Base-by-base conservation (phyloP, 2,888 invertebrate species). In the Scaptodrosophila latifasciaeformis region DNA sequence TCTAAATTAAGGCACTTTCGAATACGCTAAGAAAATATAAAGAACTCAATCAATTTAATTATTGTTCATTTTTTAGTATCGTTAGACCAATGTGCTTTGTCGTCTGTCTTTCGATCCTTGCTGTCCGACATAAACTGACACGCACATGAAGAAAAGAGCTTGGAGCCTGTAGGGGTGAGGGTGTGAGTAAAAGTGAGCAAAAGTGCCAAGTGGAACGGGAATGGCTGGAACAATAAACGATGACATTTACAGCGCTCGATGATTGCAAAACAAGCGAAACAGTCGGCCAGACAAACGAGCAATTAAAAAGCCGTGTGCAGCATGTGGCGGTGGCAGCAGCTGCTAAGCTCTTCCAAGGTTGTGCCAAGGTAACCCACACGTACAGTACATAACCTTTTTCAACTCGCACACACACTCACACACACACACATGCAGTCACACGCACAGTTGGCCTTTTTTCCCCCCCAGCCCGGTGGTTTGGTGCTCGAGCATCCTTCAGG, bases 291-390 rank as follows among this genome's bases (percentile, higher is more conserved):
- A 75, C 60, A 74, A 74, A 74, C 72, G 72, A 74, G 72, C 77
- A 74, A 77, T 74, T 74, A 74, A 74, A 74, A 77, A 67, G 66
- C 60, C 68, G 64, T 70, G 70, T 59, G 70, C 59, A 51, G 47
- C 66, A 19, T 40, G 18, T 6, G 27, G 13, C 27, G 12, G 49
- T 34, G 27, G 17, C 34, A 40, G 39, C 46, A 54, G 51, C 58
- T 37, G n/a, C 56, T 48, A 49, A 12, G 51, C 37, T 9, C 15
- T 13, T 13, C 54, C 45, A 60, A 46, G 60, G 59, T 56, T 69
- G 54, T 49, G 47, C 49, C 64, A 46, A 57, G 59, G 54, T 52
- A 64, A 52, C 59, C 57, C 54, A 51, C 62, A 68, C 63, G 66
- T 66, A 57, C 44, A 19, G 46, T 52, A 17, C 46, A 13, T 35